These are phyloP conservation scores for Pitangus sulphuratus DNA, from an alignment of 2,797 vertebrate species.

Conservation along the genomic window DNA sequence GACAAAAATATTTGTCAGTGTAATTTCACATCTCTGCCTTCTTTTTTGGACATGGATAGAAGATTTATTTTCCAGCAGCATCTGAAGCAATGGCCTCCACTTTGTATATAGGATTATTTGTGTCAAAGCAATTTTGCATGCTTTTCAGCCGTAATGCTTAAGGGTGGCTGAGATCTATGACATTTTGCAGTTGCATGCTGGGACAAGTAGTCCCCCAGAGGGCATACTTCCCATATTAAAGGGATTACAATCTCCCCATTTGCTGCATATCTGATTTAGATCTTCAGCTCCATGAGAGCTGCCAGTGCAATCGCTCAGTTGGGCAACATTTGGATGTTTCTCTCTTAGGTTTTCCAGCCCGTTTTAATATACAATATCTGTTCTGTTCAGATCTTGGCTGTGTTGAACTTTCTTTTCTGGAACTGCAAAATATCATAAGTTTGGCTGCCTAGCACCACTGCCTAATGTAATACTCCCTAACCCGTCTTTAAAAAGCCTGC, in stretches of 20 bases:
- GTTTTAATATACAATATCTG: slow-evolving; percentile 54
- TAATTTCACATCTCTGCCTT: not conserved
- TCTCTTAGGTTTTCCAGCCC: slow-evolving; percentile 27
- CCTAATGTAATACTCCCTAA: slow-evolving; percentile 60
- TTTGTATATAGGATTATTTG: slow-evolving; percentile 28
- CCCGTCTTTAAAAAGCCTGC: slow-evolving; percentile 38
- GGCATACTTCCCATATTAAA: slow-evolving; percentile 36
- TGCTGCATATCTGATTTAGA: slow-evolving; percentile 39
- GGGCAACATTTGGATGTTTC: slow-evolving; percentile 26
- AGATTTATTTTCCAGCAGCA: slow-evolving; percentile 23
- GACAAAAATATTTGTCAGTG: not conserved
- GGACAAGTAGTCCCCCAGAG: slow-evolving; percentile 25
- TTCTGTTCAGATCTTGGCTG: slow-evolving; percentile 54
- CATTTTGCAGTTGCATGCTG: slow-evolving; percentile 40
- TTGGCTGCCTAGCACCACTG: slow-evolving; percentile 58
- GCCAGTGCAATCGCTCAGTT: not conserved
- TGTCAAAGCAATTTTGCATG: slow-evolving; percentile 55
- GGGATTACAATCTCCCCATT: slow-evolving; percentile 54
- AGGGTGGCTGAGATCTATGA: not conserved
- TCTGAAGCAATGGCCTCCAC: not conserved
- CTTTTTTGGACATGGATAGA: not conserved
- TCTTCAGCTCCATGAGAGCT: not conserved
- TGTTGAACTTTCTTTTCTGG: slow-evolving; percentile 42
- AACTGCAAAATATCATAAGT: slow-evolving; percentile 62
- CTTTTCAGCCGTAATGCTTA: not conserved